Base-by-base conservation (phyloP, 2,797 vertebrate species). In the Acanthurus lineatus region DNA sequence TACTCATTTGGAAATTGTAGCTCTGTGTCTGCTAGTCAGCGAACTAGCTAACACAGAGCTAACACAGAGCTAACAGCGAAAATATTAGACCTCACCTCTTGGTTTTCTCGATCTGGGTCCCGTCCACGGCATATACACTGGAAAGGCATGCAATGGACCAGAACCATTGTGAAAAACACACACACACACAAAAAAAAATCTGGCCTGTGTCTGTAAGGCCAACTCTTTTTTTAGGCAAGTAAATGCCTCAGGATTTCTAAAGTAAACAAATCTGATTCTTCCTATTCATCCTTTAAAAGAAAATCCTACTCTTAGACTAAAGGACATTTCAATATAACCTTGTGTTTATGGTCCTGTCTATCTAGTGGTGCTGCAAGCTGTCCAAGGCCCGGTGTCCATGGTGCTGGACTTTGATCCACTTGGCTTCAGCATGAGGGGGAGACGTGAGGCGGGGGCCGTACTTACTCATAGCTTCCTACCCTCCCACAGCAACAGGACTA, bases 61-160 rank as follows among this genome's bases (percentile, higher is more conserved):
- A 35, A 35, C 32, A 32, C 3, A 35, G 32, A 35, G 32, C 32
- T 35, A 35, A 35, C 32, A 35, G 32, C 32, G 32, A 35, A 35
- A 38, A 70, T 76, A 64, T 73, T 61, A 88, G 83, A 64, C 69
- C 95, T 92, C 95, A 97, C 97, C 96, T 97, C 91, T 22, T 91
- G 79, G 62, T 94, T 92, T 2, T 93, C 93, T 68, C 17, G 73
- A 88, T 93, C 88, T 83, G 75, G 22, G 85, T 94, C 89, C 76
- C 85, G 64, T 85, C 92, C 47, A 81, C 85, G 86, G 93, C 94
- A 94, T 56, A 97, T 54, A 83, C 97, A 97, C 76, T 96, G 96
- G 84, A 96, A 95, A 84, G 96, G 93, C 83, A 97, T 89, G 91
- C 96, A 97, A 86, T 92, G 70, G 65, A 85, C 87, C 32, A 95